Conservation (phyloP, 2,888 invertebrate species). For the Apamea epomidion region DNA sequence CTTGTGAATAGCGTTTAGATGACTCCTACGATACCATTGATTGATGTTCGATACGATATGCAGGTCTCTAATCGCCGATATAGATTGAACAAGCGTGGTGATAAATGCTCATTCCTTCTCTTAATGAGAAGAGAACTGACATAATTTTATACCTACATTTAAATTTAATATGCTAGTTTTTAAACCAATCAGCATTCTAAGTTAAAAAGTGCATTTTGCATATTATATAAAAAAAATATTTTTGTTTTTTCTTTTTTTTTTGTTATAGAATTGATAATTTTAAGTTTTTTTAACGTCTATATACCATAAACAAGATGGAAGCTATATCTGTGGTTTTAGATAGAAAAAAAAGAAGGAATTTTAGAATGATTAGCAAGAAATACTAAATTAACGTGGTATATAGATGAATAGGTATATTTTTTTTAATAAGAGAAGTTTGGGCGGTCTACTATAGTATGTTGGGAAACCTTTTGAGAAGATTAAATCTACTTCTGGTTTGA, state of each 20-base stretch:
- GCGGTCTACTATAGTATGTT: conserved; percentile 5
- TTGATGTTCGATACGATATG: too few species aligned
- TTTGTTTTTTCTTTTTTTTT: conserved; percentile 48
- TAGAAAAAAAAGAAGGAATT: conserved; percentile 47
- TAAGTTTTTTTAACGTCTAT: conserved; percentile 49
- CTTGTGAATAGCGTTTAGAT: too few species aligned
- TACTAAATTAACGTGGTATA: conserved; percentile 50
- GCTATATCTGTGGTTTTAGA: conserved; percentile 58
- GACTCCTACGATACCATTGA: too few species aligned
- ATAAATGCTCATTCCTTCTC: background rate
- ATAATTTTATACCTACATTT: background rate
- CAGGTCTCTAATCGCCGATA: too few species aligned
- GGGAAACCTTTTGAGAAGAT: background rate
- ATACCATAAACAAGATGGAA: conserved; percentile 48
- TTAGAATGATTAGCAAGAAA: conserved; percentile 37
- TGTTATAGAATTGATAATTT: conserved; percentile 58
- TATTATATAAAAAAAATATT: conserved; percentile 44
- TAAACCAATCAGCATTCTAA: conserved; percentile 24
- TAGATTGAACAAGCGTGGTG: background rate
- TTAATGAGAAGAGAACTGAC: background rate
- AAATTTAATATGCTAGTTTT: conserved; percentile 14
- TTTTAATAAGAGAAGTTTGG: conserved; percentile 40
- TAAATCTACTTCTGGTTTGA: background rate
- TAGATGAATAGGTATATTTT: conserved; percentile 56
- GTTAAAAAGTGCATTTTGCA: conserved; percentile 53